phyloP scores from a whole-genome alignment of 2,797 vertebrate species.

The Acanthornis magna region DNA sequence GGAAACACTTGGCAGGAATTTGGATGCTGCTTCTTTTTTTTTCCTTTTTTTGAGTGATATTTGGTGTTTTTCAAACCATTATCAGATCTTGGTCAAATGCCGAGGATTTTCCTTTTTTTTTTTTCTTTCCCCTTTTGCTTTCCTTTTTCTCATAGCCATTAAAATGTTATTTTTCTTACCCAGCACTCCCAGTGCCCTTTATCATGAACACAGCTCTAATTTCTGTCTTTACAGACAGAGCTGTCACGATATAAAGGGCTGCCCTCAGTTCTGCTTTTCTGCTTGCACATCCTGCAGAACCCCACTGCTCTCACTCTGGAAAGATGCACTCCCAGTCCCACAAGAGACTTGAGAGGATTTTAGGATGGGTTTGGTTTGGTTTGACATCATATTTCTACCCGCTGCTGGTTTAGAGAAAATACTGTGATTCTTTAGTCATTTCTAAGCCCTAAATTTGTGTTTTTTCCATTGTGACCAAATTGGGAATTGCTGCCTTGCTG shows the following conservation, averaged over 20 bases:
- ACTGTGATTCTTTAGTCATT: not conserved
- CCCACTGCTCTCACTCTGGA: rapidly evolving
- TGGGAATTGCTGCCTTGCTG: not conserved
- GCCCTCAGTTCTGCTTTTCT: rapidly evolving
- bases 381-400: not conserved
- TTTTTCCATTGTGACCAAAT: not conserved
- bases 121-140: not conserved
- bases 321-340: rapidly evolving
- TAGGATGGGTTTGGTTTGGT: not conserved
- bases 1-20: not conserved
- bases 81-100: not conserved
- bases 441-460: not conserved
- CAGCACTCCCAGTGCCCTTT: not conserved
- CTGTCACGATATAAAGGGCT: not conserved
- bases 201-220: not conserved
- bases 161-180: not conserved
- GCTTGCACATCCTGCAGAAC: rapidly evolving
- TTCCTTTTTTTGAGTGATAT: not conserved
- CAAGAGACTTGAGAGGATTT: not conserved
- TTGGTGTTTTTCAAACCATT: not conserved
- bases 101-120: not conserved
- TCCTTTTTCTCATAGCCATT: not conserved
- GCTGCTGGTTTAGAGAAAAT: not conserved
- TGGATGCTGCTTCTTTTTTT: rapidly evolving
- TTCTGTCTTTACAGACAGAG: not conserved